Base-by-base conservation (phyloP, 2,888 invertebrate species). In the Chesias legatella region DNA sequence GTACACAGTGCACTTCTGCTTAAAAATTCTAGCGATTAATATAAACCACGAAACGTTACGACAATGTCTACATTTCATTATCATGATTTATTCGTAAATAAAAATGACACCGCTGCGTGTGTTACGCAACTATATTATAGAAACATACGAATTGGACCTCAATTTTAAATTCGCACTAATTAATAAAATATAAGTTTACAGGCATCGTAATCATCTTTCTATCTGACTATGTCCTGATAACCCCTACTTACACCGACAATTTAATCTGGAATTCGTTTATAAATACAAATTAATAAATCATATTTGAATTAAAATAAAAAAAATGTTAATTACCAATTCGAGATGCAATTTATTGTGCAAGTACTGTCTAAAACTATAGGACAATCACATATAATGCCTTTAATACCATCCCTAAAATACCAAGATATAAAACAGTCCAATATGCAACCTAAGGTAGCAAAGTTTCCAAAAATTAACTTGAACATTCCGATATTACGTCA, bases 71-170 rank as follows among this genome's bases (percentile, higher is more conserved):
- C 69, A 74, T 81, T 83, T 79, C 75, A 56, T 80, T 78, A 82
- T 82, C 85, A 84, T 81, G 85, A 85, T 83, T 83, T 72, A 63
- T 67, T 71, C 73, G 76, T 67, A 79, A 77, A 73, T 73, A 68
- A 72, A 73, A 63, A 65, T 68, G 69, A 76, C 68, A 62, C 44
- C 73, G 75, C 70, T 72, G 68, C 65, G 62, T 73, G 67, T 72
- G 71, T 67, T 73, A 67, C 58, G 70, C 73, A 73, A 72, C 76
- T 77, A 79, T 67, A 64, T 63, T 72, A 3, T 81, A 78, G 69
- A 84, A 79, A 84, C 79, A 76, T 77, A 79, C 78, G 77, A 79
- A 83, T 86, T 86, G 86, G 86, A 86, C 86, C 86, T 79, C 86
- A 68, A 73, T 83, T 81, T 82, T 73, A 79, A 77, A 77, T 81